Evolutionary conservation across 2,888 invertebrate genomes (phyloP), one percentile per base, ranked within the genome.

Genomic region (Synanthedon formicaeformis): DNA sequence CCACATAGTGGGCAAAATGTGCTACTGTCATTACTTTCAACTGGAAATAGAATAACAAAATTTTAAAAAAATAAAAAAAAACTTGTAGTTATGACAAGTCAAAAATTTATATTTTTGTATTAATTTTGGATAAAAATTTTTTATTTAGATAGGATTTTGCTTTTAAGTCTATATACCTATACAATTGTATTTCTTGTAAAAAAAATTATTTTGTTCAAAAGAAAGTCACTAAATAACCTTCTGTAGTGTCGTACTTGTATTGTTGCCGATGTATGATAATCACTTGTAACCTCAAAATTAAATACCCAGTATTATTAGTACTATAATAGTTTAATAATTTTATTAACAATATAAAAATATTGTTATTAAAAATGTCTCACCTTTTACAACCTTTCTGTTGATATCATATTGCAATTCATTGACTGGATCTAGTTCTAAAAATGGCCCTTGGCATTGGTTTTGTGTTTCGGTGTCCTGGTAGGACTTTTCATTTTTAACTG

Each of bases 1-100:
- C 76, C 78, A 56, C 84, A 84, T 8, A 83, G 60, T 0, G 84
- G 84, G 51, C 85, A 85, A 57, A 71, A 78, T 14, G 78, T 75
- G 27, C 68, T 70, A 18, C 62, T 70, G 1, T 64, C 60, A 48
- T 73, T 75, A 57, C 75, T 78, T 62, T 80, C 78, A 55, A 73
- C 78, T 79, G 55, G 55, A 73, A 71, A 52, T 23, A 23, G 23
- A 23, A 23, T 5, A 23, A 23, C 23, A 23, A 23, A 23, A 23
- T 23, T 16, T 1, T 1, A 16, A 16, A 23, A 4, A 23, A 23
- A 23, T 18, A 18, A 16, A 1, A 16, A 16, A 1, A 16, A n/a
- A n/a, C n/a, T n/a, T n/a, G n/a, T n/a, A n/a, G n/a, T n/a, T n/a
- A n/a, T n/a, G n/a, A n/a, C n/a, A 23, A 23, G 4, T 23, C 23